Conservation (phyloP, 2,888 invertebrate genomes). For the Standfussiana lucernea region DNA sequence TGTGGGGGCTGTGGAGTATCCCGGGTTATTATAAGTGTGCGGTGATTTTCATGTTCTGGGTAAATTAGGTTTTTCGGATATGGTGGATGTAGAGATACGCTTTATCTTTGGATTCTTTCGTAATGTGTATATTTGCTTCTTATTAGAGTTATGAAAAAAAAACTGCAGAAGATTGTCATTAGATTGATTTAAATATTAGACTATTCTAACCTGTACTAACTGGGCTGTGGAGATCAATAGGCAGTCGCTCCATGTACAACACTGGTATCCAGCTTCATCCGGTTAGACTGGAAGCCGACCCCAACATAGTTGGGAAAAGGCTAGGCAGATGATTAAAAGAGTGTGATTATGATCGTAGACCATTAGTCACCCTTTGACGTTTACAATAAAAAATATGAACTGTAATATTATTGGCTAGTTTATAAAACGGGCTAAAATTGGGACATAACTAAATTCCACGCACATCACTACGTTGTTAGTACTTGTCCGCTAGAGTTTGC, state of each 20-base stretch:
- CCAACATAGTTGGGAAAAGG: not conserved
- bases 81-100: not conserved
- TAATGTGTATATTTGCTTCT: not conserved
- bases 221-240: too few species aligned
- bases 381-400: not conserved
- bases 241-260: too few species aligned
- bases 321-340: not conserved
- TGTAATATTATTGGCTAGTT: not conserved
- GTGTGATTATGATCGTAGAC: not conserved
- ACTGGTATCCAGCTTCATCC: not conserved
- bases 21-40: conserved; percentile 7
- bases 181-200: too few species aligned
- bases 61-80: conserved; percentile 2
- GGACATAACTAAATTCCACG: not conserved
- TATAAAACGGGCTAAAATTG: not conserved
- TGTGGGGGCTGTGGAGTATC: conserved; percentile 5
- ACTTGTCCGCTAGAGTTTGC: conserved; percentile 62
- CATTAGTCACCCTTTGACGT: not conserved
- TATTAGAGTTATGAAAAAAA: not conserved
- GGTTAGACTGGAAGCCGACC: not conserved
- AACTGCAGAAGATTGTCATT: not conserved
- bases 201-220: too few species aligned
- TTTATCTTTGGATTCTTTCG: not conserved
- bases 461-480: conserved; percentile 57
- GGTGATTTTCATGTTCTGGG: conserved; percentile 10